phyloP scores from a whole-genome alignment of 2,113 vertebrate genomes.

The Ondatra zibethicus region DNA sequence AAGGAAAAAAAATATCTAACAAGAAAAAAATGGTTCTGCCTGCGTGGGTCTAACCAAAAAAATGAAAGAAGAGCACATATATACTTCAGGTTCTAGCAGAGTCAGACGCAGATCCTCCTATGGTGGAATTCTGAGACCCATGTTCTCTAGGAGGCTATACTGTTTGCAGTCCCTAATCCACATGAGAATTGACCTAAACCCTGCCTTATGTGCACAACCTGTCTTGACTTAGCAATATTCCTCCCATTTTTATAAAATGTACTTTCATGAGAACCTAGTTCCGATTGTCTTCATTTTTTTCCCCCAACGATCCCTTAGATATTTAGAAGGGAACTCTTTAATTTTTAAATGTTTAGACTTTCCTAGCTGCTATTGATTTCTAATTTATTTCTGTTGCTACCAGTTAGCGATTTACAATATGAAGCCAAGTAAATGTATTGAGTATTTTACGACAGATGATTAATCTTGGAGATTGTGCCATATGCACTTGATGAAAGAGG shows the following conservation, averaged over 20 bases:
- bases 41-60: neutral
- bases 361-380: slow-evolving; percentile 7
- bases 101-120: neutral
- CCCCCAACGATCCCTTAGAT: neutral
- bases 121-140: neutral
- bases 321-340: slow-evolving; percentile 6
- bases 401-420: neutral
- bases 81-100: neutral
- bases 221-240: neutral
- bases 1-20: too few species aligned
- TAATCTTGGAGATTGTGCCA: neutral
- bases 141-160: neutral
- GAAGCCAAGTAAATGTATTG: slow-evolving; percentile 6
- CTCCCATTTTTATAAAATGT: neutral
- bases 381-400: slow-evolving; percentile 38
- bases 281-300: slow-evolving; percentile 25
- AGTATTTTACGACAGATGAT: neutral
- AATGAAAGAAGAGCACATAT: neutral
- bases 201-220: too few species aligned
- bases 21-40: neutral
- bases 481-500: neutral
- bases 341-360: slow-evolving; percentile 12
- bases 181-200: neutral
- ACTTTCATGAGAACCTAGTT: neutral
- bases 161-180: neutral